Base-by-base conservation (phyloP, 1,140 invertebrate genomes). In the Penaeus japonicus region DNA sequence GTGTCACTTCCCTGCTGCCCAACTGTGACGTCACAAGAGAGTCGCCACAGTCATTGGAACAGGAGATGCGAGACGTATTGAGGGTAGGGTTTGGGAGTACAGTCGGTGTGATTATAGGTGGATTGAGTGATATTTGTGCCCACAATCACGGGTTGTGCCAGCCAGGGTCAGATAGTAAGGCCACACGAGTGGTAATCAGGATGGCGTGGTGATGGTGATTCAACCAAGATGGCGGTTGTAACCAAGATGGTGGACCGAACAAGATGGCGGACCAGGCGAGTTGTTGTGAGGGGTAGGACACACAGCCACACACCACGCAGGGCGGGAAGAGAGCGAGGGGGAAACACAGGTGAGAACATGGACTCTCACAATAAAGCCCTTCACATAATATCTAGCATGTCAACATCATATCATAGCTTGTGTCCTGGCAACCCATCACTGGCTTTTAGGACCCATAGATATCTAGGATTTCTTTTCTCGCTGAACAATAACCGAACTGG, bases 1-100 rank as follows among this genome's bases (percentile, higher is more conserved):
- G 97, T 91, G 57, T 90, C 90, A 83, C 89, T 90, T 15, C 90
- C 90, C 83, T 89, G 90, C 55, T 90, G 88, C 83, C 89, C 90
- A 47, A 90, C 90, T 90, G 84, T 70, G 84, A 47, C 55, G 59
- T 53, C 18, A 39, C 32, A 54, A 57, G 32, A 24, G 54, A 39
- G 30, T 30, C 59, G 35, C 75, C 79, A 82, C 84, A 85, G 83
- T 18, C 75, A 89, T 78, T 53, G 39, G 32, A 18, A 78, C 78
- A 73, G 57, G 35, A 53, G 84, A 59, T 22, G 59, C 24, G 22
- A 75, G 84, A 59, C 54, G 35, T 59, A 59, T 73, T 85, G 73
- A 59, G 24, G 73, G 73, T 30, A 84, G 82, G 75, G 65, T 89
- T 83, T 83, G 62, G 30, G 70, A 84, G 39, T 88, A 57, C 73